Evolutionary conservation across 2,797 vertebrate genomes (phyloP).

Genomic region (Peromyscus aztecus): DNA sequence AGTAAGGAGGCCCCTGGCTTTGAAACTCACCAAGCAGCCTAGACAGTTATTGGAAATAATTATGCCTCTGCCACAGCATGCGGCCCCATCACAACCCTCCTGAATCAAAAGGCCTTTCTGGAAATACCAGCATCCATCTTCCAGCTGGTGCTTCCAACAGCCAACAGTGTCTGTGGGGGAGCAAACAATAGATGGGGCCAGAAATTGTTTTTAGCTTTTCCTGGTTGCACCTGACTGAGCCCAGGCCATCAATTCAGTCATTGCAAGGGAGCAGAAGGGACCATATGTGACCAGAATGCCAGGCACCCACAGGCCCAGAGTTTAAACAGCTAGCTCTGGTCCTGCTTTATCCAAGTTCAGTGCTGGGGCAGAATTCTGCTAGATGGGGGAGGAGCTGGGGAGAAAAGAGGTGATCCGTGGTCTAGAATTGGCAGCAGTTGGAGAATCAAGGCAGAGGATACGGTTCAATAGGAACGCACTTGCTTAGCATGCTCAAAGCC

Average conservation of each 20-base stretch:
- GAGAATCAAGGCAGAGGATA: neutral
- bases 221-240: slow-evolving; percentile 66
- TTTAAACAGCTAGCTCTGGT: neutral
- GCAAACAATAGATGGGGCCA: neutral
- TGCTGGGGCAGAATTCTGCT: neutral
- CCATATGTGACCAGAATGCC: neutral
- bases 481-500: neutral
- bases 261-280: slow-evolving; percentile 25
- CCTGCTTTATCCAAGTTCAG: neutral
- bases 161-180: neutral
- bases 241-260: slow-evolving; percentile 61
- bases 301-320: neutral
- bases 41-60: slow-evolving; percentile 74
- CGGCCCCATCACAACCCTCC: neutral
- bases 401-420: neutral
- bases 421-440: neutral
- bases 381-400: neutral
- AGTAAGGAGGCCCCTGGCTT: neutral
- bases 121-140: slow-evolving; percentile 55
- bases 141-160: slow-evolving; percentile 38
- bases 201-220: slow-evolving; percentile 24
- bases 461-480: rapidly evolving
- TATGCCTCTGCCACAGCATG: slow-evolving; percentile 34
- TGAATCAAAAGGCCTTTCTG: slow-evolving; percentile 21
- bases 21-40: slow-evolving; percentile 57